phyloP scores from a whole-genome alignment of 1,140 invertebrate genomes.

The Drosophila bocqueti region DNA sequence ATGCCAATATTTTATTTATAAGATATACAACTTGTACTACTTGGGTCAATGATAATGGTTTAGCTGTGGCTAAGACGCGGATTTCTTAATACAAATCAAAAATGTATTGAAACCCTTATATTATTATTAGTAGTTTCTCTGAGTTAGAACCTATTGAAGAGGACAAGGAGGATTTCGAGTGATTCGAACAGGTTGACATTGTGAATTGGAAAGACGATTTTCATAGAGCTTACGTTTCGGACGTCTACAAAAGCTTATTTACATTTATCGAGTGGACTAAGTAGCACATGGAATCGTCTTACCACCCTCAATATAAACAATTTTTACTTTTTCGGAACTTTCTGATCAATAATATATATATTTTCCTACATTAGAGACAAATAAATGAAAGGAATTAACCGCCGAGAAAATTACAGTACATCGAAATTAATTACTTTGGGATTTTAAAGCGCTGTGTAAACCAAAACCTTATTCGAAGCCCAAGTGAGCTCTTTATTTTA shows the following conservation, averaged over 20 bases:
- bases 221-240: no score
- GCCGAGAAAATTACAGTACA: not conserved
- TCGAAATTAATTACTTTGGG: conserved; percentile 1
- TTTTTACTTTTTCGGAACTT: no score
- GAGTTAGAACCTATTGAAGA: no score
- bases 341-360: not conserved
- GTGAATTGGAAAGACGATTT: no score
- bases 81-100: not conserved
- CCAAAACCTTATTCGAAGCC: not conserved
- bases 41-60: not conserved
- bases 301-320: no score
- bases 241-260: no score
- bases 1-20: conserved; percentile 27
- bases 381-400: not conserved
- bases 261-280: not conserved
- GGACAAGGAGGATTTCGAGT: no score
- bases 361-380: not conserved
- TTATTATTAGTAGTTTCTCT: no score
- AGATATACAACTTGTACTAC: not conserved
- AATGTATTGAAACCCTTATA: no score
- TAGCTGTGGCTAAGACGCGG: not conserved
- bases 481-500: conserved; percentile 9
- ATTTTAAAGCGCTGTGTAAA: conserved; percentile 10
- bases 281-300: no score
- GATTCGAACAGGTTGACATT: no score